These are phyloP conservation scores for Passer montanus DNA, from an alignment of 2,113 vertebrate species.

Conservation along the genomic window DNA sequence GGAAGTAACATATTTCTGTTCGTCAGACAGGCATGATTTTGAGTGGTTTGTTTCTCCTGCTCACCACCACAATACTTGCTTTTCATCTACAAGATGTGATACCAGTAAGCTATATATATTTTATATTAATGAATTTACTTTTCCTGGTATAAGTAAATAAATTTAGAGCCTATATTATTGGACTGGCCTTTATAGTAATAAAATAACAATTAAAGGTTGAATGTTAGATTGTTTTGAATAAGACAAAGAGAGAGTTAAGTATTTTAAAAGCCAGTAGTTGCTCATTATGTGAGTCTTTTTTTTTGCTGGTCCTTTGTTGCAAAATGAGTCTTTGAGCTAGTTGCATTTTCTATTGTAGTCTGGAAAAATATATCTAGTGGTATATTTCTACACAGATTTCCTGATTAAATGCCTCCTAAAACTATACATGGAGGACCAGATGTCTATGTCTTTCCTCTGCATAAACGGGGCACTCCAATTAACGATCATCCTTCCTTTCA, in stretches of 20 bases:
- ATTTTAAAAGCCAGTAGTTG: background rate
- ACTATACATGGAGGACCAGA: background rate
- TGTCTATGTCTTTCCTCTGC: background rate
- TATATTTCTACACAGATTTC: background rate
- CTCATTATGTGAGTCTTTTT: background rate
- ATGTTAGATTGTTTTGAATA: background rate
- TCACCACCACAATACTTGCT: background rate
- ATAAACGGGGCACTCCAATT: background rate
- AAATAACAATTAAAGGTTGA: background rate
- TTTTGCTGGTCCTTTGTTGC: background rate
- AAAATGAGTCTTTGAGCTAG: background rate
- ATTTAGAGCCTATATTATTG: background rate
- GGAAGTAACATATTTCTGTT: background rate
- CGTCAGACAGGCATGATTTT: background rate
- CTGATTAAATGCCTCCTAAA: slow-evolving; percentile 1
- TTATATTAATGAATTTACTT: background rate
- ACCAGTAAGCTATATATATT: background rate
- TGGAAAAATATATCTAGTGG: background rate
- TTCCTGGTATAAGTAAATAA: background rate
- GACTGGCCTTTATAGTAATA: background rate
- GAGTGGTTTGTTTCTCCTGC: background rate
- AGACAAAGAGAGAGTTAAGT: background rate
- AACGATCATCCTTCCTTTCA: background rate
- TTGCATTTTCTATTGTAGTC: background rate
- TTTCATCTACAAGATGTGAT: background rate